Evolutionary conservation across 2,888 invertebrate species (phyloP).

Genomic region (Adelognathus sp.): DNA sequence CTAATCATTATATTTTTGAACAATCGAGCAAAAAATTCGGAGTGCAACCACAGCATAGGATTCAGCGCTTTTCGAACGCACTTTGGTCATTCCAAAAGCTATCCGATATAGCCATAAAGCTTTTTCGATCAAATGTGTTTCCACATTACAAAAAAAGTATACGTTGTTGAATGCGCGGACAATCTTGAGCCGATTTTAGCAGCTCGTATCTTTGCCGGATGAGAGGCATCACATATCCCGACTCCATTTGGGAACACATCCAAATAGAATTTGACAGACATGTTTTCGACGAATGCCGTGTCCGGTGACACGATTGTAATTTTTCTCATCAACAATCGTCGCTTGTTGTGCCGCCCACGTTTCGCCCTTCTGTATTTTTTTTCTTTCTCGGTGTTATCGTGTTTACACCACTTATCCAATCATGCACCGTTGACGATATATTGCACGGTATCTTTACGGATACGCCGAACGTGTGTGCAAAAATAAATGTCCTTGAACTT

Average conservation of each 20-base stretch:
- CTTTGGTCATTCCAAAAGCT: too few species aligned
- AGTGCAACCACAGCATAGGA: not conserved
- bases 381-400: not conserved
- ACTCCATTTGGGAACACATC: not conserved
- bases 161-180: not conserved
- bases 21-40: too few species aligned
- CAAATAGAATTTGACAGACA: not conserved
- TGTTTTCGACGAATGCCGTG: not conserved
- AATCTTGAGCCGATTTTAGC: not conserved
- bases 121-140: too few species aligned
- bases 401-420: not conserved
- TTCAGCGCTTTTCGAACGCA: too few species aligned
- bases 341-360: not conserved
- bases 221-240: not conserved
- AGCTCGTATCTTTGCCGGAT: not conserved
- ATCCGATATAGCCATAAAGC: too few species aligned
- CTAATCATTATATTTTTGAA: too few species aligned
- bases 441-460: not conserved
- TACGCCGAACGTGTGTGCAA: too few species aligned
- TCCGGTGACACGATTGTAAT: not conserved
- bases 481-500: constrained; percentile 62
- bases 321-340: not conserved
- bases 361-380: not conserved
- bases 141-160: not conserved
- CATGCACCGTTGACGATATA: not conserved